A percentile compares a stretch with the other conserved stretches of the same genome.
phyloP scores from a whole-genome alignment of 2,113 vertebrate genomes.

The Thryonomys swinderianus region DNA sequence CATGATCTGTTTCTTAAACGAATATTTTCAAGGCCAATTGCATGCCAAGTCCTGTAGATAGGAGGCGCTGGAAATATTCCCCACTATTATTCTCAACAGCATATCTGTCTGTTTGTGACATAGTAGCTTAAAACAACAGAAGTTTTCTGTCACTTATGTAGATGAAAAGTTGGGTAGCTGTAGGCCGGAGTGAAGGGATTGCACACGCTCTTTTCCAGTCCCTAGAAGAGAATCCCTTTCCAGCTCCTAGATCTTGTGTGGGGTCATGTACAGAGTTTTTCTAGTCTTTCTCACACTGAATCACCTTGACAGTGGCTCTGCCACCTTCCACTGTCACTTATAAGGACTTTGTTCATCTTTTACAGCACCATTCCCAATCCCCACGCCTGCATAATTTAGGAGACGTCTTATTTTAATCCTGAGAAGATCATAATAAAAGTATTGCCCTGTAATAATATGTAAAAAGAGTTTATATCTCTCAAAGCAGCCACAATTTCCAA shows the following conservation, averaged over 20 bases:
- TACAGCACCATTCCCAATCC: fast-evolving
- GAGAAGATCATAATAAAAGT: not conserved
- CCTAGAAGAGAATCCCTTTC: not conserved
- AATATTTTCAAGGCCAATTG: not conserved
- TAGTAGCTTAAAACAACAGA: not conserved
- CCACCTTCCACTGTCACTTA: not conserved
- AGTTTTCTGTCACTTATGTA: not conserved
- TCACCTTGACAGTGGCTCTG: not conserved
- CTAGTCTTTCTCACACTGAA: not conserved
- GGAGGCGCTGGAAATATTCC: not conserved
- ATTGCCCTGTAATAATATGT: not conserved
- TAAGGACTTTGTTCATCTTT: not conserved
- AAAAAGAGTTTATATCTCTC: not conserved
- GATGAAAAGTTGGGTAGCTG: not conserved
- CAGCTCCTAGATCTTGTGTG: not conserved
- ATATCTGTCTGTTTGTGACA: no score
- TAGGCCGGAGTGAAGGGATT: not conserved
- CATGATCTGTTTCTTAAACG: not conserved
- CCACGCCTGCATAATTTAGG: not conserved
- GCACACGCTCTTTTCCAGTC: not conserved
- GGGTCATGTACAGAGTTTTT: no score
- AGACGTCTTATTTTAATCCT: not conserved
- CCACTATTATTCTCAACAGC: no score
- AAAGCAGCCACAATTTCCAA: not conserved
- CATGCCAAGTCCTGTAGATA: not conserved